A percentile compares a stretch with the other conserved stretches of the same genome.
Evolutionary conservation across 2,888 invertebrate genomes (phyloP).

Genomic region (Drosophila pseudotakahashii): DNA sequence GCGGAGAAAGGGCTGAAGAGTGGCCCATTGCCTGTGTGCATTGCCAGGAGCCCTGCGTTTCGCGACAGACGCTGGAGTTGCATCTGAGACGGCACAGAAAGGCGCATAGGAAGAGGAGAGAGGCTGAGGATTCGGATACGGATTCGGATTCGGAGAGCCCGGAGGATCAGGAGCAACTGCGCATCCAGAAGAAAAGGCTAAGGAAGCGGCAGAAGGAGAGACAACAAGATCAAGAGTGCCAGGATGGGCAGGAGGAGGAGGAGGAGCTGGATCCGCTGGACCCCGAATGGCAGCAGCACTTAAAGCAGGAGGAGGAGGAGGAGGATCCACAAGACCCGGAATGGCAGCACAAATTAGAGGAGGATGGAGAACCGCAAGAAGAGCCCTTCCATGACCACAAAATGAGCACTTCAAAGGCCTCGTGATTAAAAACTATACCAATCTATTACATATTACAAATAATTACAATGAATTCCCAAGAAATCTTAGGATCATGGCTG

Average conservation of each 20-base stretch:
- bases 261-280: no score
- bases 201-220: not conserved
- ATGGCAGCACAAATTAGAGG: slow-evolving; percentile 4
- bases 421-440: not conserved
- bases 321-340: not conserved
- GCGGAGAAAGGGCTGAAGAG: slow-evolving; percentile 56
- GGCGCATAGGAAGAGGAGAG: slow-evolving; percentile 48
- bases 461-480: not conserved
- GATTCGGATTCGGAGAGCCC: not conserved
- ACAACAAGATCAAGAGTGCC: not conserved
- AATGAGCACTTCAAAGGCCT: not conserved
- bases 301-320: no score
- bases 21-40: slow-evolving; percentile 63
- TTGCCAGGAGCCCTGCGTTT: slow-evolving; percentile 67
- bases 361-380: not conserved
- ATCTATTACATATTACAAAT: not conserved
- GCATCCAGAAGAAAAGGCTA: not conserved
- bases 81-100: slow-evolving; percentile 74
- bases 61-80: slow-evolving; percentile 60
- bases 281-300: not conserved
- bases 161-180: not conserved
- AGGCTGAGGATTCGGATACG: not conserved
- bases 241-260: no score
- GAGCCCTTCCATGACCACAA: not conserved
- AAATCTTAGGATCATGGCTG: not conserved